Base-by-base conservation (phyloP, 1,140 invertebrate genomes). In the Saccostrea cuccullata region DNA sequence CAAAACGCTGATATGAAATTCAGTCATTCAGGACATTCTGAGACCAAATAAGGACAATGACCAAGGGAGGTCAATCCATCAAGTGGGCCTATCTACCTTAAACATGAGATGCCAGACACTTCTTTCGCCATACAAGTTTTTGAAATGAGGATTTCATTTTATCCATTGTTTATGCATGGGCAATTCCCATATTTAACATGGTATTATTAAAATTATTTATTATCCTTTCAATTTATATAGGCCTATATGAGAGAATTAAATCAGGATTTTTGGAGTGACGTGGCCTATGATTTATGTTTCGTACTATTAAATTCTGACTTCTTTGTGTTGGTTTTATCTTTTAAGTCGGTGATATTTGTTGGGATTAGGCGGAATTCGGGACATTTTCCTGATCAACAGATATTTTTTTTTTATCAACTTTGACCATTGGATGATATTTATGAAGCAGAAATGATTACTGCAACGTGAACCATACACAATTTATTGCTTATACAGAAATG, bases 151-250 rank as follows among this genome's bases (percentile, higher is more conserved):
- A 30, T 73, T 73, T 73, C 70, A 73, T 73, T 73, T 73, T 73
- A 26, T 36, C 70, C 70, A 73, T 73, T 73, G 26, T 73, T 73
- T 73, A 73, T 73, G 70, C 70, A 73, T 73, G 70, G 26, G 26
- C 70, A 73, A 36, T 73, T 73, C 9, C 70, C 70, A 30, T 30
- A 73, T 73, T 73, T 73, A 73, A 73, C 70, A 73, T 30, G 23
- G 70, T 73, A 30, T 73, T 73, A 73, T 73, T 73, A 73, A 73
- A 36, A 73, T 73, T 73, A 73, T 73, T 73, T 73, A 73, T 73
- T 73, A 73, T 73, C 70, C 70, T 73, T 73, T 73, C 70, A 73
- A 73, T 73, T 73, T 73, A 30, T 73, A 73, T 73, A 73, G 70
- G 26, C 26, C 70, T 36, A 73, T 30, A 73, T 9, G 23, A 30